Base-by-base conservation (phyloP, 2,113 vertebrate genomes). In the Phoxinus phoxinus region DNA sequence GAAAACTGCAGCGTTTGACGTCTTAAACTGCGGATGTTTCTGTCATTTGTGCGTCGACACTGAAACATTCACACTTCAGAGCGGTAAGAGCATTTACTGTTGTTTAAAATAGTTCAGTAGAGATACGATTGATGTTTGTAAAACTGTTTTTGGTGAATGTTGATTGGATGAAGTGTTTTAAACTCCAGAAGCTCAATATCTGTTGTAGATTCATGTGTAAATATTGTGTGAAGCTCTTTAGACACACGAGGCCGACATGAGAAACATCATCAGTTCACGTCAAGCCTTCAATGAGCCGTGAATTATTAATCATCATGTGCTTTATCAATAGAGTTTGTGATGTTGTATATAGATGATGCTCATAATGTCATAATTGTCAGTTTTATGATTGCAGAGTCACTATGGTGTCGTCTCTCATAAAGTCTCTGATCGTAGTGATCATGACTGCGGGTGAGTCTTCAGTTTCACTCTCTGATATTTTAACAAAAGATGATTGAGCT, bases 381-480 rank as follows among this genome's bases (percentile, higher is more conserved):
- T 35, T 59, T 11, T 58, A 4, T 58, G 32, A 79, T 41, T 25
- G 11, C 32, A 58, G 32, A 59, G 11, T 79, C 21, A 58, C 5
- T n/a, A 59, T 59, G 53, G 19, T 7, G 32, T 25, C 1, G 21
- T 59, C 21, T 41, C 51, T 78, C 9, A 23, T n/a, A 13, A 11
- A 10, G 25, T 78, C 71, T 25, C 71, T 75, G 53, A 79, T 79
- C 30, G n/a, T 59, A 6, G 19, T 79, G 76, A 58, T 79, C 30
- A 59, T 79, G 76, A 17, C 72, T 48, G 72, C 76, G 1, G 75
- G 76, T 79, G 53, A 79, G 76, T 78, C 72, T 32, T 78, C 23
- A 71, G 32, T 4, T 37, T 21, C 23, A 17, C 12, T 73, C 71
- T n/a, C 71, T 73, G 1, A 67, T 32, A 67, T 17, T 67, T 67